Evolutionary conservation across 2,797 vertebrate species (phyloP).

Genomic region (Notoglanidium macrostoma): DNA sequence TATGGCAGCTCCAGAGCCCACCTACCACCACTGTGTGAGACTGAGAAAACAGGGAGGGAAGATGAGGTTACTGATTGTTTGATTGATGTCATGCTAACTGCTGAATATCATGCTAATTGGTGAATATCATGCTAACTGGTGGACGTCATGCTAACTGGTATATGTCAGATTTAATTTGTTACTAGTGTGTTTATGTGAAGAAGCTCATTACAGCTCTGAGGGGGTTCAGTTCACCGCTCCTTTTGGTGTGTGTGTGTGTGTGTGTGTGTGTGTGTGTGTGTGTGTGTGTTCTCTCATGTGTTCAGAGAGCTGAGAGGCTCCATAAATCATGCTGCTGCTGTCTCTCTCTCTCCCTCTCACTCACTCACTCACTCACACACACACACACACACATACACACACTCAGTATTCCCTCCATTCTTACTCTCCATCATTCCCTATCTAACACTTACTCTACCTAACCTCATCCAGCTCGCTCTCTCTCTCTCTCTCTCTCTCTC

Average conservation of each 20-base stretch:
- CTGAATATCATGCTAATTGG: not conserved
- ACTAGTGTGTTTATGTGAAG: not conserved
- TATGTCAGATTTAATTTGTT: slow-evolving; percentile 5
- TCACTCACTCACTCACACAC: not conserved
- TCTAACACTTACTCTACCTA: not conserved
- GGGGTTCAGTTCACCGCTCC: not conserved
- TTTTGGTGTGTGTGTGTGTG: not conserved
- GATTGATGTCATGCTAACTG: not conserved
- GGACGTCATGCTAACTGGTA: too few relatives aligned
- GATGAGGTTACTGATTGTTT: not conserved
- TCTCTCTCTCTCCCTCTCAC: not conserved
- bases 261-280: not conserved
- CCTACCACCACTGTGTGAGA: too few relatives aligned
- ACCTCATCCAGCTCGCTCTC: not conserved
- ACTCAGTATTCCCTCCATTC: not conserved
- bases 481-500: not conserved
- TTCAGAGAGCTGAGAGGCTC: not conserved
- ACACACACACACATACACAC: slow-evolving; percentile 8
- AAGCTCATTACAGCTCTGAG: not conserved
- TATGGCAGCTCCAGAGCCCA: too few relatives aligned
- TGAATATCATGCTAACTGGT: too few relatives aligned
- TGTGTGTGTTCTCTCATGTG: not conserved
- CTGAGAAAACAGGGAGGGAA: too few relatives aligned
- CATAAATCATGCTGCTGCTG: not conserved
- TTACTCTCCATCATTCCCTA: not conserved